phyloP scores from a whole-genome alignment of 2,797 vertebrate species.

The Enteromius mattozi region DNA sequence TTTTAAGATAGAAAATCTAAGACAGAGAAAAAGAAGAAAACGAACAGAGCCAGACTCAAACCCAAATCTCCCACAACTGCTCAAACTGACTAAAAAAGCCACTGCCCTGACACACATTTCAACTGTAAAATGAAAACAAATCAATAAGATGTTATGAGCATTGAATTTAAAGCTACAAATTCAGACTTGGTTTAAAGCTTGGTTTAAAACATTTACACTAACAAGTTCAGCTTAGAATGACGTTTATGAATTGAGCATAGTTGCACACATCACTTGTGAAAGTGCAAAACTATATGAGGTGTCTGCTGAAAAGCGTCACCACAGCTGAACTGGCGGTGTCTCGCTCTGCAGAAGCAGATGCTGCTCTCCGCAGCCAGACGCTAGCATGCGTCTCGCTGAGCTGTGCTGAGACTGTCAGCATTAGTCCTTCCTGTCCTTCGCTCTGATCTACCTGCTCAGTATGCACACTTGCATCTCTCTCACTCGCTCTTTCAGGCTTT shows the following conservation, averaged over 20 bases:
- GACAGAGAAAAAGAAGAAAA: background rate
- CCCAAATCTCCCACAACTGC: background rate
- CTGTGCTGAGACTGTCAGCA: slow-evolving; percentile 39
- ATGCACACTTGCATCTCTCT: slow-evolving; percentile 50
- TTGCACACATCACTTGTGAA: background rate
- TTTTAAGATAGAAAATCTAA: background rate
- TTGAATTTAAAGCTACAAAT: background rate
- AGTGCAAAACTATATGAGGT: slow-evolving; percentile 11
- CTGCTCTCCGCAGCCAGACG: slow-evolving; percentile 30
- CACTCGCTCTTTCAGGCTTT: slow-evolving; percentile 65
- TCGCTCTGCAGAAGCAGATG: slow-evolving; percentile 35
- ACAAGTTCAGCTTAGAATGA: background rate
- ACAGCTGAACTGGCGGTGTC: slow-evolving; percentile 14
- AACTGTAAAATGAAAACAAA: background rate
- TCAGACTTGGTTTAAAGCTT: background rate
- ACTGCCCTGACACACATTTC: background rate
- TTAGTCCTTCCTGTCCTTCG: slow-evolving; percentile 42
- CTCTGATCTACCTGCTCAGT: slow-evolving; percentile 53
- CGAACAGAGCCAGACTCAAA: background rate
- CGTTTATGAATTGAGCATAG: background rate
- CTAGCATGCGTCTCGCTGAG: slow-evolving; percentile 15
- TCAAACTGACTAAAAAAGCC: background rate
- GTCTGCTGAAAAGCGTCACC: slow-evolving; percentile 20
- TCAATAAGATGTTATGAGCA: background rate
- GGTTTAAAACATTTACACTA: background rate